Conservation (phyloP, 2,888 invertebrate genomes). For the Drosophila lacicola region DNA sequence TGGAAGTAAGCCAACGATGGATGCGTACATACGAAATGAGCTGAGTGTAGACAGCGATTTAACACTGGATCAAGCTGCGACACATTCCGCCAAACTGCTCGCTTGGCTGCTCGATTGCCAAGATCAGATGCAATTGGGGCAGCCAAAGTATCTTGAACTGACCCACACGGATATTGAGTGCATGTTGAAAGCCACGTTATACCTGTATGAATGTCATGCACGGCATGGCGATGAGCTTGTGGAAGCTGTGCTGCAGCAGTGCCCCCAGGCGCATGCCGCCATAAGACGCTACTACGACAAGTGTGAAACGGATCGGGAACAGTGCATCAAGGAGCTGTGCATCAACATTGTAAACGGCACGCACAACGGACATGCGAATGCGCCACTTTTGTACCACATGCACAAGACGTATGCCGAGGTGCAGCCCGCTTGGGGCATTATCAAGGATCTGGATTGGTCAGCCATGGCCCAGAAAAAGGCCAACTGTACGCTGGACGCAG, state of each 20-base stretch:
- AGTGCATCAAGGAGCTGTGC: slow-evolving; percentile 50
- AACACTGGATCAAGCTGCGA: slow-evolving; percentile 49
- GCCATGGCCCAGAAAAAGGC: slow-evolving; percentile 12
- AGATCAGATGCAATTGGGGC: slow-evolving; percentile 39
- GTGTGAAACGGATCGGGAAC: slow-evolving; percentile 16
- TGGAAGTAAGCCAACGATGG: slow-evolving; percentile 36
- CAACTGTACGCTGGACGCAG: slow-evolving; percentile 12
- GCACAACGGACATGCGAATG: slow-evolving; percentile 48
- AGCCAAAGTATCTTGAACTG: slow-evolving; percentile 39
- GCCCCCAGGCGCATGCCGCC: slow-evolving; percentile 20
- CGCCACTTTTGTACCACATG: slow-evolving; percentile 53
- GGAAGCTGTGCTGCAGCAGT: slow-evolving; percentile 34
- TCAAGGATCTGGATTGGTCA: slow-evolving; percentile 60
- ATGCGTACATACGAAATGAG: slow-evolving; percentile 59
- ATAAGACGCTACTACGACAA: slow-evolving; percentile 30
- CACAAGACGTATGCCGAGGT: slow-evolving; percentile 53
- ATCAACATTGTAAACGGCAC: slow-evolving; percentile 43
- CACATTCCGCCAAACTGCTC: slow-evolving; percentile 55
- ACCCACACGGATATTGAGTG: slow-evolving; percentile 55
- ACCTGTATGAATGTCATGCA: slow-evolving; percentile 57
- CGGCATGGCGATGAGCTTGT: slow-evolving; percentile 53
- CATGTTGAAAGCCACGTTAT: slow-evolving; percentile 62
- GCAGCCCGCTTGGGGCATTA: slow-evolving; percentile 50
- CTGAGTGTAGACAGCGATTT: slow-evolving; percentile 35
- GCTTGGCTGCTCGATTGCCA: slow-evolving; percentile 60